phyloP scores from a whole-genome alignment of 53 echinoderm and acorn worm genomes.

The Luidia sarsii region DNA sequence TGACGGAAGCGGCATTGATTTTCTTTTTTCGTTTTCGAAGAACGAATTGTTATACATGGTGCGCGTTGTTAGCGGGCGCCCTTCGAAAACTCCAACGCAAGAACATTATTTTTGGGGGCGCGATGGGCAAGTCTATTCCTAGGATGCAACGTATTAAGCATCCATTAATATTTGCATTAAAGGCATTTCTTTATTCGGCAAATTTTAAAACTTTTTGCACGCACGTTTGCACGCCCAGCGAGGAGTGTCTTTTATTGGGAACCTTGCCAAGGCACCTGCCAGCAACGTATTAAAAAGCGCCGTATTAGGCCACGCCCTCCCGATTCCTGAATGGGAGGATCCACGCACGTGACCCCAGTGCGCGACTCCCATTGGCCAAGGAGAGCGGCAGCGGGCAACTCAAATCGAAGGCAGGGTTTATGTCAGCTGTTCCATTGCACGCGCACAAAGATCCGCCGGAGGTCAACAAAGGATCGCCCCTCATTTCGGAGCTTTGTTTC shows the following conservation, averaged over 20 bases:
- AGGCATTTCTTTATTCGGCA: too few species aligned
- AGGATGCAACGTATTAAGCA: too few species aligned
- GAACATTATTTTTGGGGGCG: too few species aligned
- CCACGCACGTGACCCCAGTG: conserved; percentile 9
- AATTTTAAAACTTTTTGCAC: too few species aligned
- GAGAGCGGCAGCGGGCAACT: conserved; percentile 57
- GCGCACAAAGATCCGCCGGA: conserved; percentile 39
- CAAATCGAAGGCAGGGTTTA: conserved; percentile 64
- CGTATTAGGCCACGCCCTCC: conserved; percentile 43
- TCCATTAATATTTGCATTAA: too few species aligned
- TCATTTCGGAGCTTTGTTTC: conserved; percentile 17
- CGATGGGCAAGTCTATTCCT: too few species aligned
- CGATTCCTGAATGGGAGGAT: conserved; percentile 28
- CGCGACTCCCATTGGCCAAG: conserved; percentile 14
- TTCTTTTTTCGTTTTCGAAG: too few species aligned
- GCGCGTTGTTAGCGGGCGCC: too few species aligned
- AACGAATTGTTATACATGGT: too few species aligned
- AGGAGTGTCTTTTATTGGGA: conserved; percentile 8
- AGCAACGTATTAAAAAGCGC: conserved; percentile 1
- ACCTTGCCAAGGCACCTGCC: conserved; percentile 40
- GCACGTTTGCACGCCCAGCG: too few species aligned
- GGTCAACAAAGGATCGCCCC: conserved; percentile 37
- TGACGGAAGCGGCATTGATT: too few species aligned
- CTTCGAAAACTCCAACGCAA: too few species aligned
- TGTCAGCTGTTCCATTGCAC: conserved; percentile 54